Evolutionary conservation across 2,113 vertebrate genomes (phyloP), one percentile per base, ranked within the genome.

Genomic region (Coptodon bakossiorum): DNA sequence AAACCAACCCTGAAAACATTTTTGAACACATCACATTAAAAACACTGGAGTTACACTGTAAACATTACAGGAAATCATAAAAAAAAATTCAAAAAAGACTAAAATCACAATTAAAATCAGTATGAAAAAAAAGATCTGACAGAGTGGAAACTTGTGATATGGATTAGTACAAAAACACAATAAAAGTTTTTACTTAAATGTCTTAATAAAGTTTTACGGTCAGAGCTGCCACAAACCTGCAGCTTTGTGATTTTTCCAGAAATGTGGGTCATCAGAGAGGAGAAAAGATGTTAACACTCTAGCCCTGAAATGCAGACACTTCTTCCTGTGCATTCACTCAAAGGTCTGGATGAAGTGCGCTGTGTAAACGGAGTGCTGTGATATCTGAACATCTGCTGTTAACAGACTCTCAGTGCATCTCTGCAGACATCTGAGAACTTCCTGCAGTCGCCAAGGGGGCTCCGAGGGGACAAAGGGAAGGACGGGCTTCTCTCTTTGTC

Each of bases 381-480:
- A 54, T 10, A 80, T 24, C 79, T 48, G 89, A 82, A 87, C 91
- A 90, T 88, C 81, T 90, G 87, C 86, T 68, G 82, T 22, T 36
- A 9, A 5, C 78, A 10, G 27, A 68, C 17, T 24, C 24, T 31
- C 31, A 9, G 61, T 80, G 81, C 80, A 22, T 54, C 59, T 86
- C 84, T 66, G 19, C 90, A 86, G 88, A 90, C 59, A 92, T 90
- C 11, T 78, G 85, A 89, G 87, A 83, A 92, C 91, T 92, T 95
- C 92, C 91, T 95, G 78, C 88, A 40, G 79, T 43, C 56, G n/a
- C 88, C 82, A 84, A 29, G 76, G 84, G 87, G 92, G 83, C 63
- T 54, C 6, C 3, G 9, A 50, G 45, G 76, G 85, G 84, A 88
- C 84, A 89, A 93, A 89, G 82, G 88, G 17, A 48, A 82, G 82